A percentile compares a stretch with the other conserved stretches of the same genome.
Conservation (phyloP, 2,797 vertebrate genomes). For the Erethizon dorsatum region DNA sequence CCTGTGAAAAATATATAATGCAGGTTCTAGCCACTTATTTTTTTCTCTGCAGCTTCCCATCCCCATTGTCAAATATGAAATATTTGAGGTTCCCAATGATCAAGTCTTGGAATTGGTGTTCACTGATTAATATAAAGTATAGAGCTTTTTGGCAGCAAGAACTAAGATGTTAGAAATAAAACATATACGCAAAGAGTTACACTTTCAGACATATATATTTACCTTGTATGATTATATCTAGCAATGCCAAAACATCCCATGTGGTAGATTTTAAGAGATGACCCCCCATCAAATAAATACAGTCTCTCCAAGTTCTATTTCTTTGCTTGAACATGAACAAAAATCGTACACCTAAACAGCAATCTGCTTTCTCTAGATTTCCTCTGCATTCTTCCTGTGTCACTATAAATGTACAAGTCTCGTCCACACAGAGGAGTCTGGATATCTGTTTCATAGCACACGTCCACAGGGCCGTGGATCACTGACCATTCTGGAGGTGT, state of each 20-base stretch:
- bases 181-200: not conserved
- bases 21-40: not conserved
- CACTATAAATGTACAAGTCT: not conserved
- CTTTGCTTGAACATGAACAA: not conserved
- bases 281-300: not conserved
- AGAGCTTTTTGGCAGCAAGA: not conserved
- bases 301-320: slow-evolving; percentile 47
- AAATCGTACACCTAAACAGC: not conserved
- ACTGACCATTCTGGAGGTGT: not conserved
- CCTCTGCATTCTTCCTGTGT: not conserved
- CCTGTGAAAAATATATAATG: slow-evolving; percentile 16
- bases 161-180: slow-evolving; percentile 27
- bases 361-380: not conserved
- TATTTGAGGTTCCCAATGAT: not conserved
- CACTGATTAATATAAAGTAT: not conserved
- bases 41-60: not conserved
- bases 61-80: not conserved
- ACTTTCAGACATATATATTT: not conserved
- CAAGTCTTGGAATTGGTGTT: slow-evolving; percentile 12
- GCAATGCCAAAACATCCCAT: not conserved
- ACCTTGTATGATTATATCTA: not conserved
- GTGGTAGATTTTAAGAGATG: not conserved
- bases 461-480: not conserved
- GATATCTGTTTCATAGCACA: not conserved
- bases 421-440: not conserved